A percentile compares a stretch with the other conserved stretches of the same genome.
Conservation (phyloP, 2,797 vertebrate species). For the Mormyrus proboscirostris region DNA sequence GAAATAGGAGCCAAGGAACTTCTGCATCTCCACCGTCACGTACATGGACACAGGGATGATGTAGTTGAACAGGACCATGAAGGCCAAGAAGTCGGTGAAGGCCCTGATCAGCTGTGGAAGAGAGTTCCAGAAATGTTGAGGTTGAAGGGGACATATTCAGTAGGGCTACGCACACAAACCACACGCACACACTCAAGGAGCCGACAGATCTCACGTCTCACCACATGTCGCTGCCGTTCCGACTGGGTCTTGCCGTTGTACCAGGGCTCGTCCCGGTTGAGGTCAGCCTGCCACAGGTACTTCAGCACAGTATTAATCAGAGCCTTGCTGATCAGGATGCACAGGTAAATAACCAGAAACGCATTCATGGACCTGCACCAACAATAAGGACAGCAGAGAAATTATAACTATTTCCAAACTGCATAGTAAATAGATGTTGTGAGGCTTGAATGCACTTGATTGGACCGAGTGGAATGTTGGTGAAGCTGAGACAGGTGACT, state of each 20-base stretch:
- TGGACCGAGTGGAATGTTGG: neutral
- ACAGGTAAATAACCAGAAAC: constrained; percentile 90
- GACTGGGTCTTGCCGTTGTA: constrained; percentile 82
- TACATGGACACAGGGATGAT: constrained; percentile 99
- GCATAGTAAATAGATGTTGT: neutral
- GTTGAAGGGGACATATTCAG: neutral
- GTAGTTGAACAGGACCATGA: constrained; percentile 99
- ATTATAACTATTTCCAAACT: neutral
- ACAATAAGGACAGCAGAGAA: neutral
- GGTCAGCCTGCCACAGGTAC: constrained; percentile 83
- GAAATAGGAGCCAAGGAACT: constrained; percentile 95
- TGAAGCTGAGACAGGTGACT: neutral
- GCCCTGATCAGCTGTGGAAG: constrained; percentile 74
- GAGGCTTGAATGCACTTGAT: neutral
- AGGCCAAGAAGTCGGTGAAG: constrained; percentile 93
- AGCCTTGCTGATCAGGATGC: constrained; percentile 89
- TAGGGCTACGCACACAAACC: neutral
- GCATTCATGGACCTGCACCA: constrained; percentile 86
- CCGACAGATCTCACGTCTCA: neutral
- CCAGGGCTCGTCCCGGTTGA: constrained; percentile 81
- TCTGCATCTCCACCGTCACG: constrained; percentile 98
- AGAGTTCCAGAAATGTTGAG: neutral
- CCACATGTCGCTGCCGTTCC: constrained; percentile 76
- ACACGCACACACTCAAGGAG: neutral
- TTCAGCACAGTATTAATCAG: constrained; percentile 85